Percentiles rank a stretch among this genome's conserved stretches.
Evolutionary conservation across 2,888 invertebrate genomes (phyloP).

Genomic region (Chesias legatella): DNA sequence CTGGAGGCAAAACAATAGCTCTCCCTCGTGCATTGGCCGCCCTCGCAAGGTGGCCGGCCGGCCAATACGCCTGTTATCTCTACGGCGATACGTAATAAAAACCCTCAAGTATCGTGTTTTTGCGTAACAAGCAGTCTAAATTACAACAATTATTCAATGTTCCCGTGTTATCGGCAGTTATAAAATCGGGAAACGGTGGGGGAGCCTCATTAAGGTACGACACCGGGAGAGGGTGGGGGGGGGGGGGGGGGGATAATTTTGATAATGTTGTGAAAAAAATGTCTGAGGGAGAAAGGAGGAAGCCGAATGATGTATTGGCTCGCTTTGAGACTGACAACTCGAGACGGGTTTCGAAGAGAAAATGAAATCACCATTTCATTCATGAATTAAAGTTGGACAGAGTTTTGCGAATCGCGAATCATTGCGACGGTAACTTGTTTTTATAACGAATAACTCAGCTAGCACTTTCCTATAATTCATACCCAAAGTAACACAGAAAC

Average conservation of each 20-base stretch:
- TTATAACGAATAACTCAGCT: no score
- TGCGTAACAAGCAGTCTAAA: slow-evolving; percentile 71
- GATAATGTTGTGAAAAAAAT: slow-evolving; percentile 30
- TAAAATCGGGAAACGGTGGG: slow-evolving; percentile 62
- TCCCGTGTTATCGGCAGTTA: slow-evolving; percentile 72
- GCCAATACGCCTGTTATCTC: slow-evolving; percentile 47
- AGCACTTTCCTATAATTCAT: no score
- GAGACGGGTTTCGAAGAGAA: slow-evolving; percentile 7
- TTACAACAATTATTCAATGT: slow-evolving; percentile 79
- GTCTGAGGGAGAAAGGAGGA: slow-evolving; percentile 14
- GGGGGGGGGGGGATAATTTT: slow-evolving; percentile 25
- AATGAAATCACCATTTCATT: slow-evolving; percentile 14
- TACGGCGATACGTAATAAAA: slow-evolving; percentile 62
- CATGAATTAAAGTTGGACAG: not conserved
- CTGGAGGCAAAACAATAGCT: slow-evolving; percentile 21
- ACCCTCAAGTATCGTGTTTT: slow-evolving; percentile 60
- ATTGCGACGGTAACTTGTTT: no score
- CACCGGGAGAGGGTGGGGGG: slow-evolving; percentile 20
- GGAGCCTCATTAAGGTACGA: slow-evolving; percentile 61
- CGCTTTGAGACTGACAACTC: slow-evolving; percentile 16
- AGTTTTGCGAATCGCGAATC: not conserved
- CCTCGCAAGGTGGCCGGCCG: slow-evolving; percentile 19
- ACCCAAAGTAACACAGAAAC: no score
- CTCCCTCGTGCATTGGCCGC: slow-evolving; percentile 29
- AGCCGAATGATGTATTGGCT: slow-evolving; percentile 22